These are phyloP conservation scores for Drosophila tropicalis DNA, from an alignment of 1,140 invertebrate genomes.

Conservation along the genomic window DNA sequence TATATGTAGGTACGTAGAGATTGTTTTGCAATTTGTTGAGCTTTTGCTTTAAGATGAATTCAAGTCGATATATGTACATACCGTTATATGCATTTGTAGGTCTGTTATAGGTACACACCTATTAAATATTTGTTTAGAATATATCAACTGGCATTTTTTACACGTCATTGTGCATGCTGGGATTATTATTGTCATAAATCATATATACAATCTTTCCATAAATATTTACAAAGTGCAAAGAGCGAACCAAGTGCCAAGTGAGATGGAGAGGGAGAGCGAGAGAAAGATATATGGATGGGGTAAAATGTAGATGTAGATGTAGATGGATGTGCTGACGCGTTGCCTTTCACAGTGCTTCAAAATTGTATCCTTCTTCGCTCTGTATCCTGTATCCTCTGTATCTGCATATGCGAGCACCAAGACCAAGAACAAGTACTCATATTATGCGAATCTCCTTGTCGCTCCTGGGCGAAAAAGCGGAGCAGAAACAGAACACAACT, in stretches of 20 bases:
- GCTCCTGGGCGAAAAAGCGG: constrained; percentile 14
- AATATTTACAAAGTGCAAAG: constrained; percentile 73
- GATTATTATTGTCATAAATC: constrained; percentile 80
- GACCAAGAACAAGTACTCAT: not conserved
- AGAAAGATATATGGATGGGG: not conserved
- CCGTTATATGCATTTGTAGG: not conserved
- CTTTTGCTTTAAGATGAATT: too few species aligned
- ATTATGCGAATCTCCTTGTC: constrained; percentile 15
- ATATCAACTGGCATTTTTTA: constrained; percentile 78
- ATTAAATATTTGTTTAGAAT: constrained; percentile 78
- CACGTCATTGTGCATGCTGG: constrained; percentile 79
- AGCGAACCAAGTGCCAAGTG: constrained; percentile 8
- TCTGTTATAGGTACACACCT: constrained; percentile 17
- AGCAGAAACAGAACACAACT: constrained; percentile 32
- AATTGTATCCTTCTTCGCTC: constrained; percentile 24
- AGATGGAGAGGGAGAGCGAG: not conserved
- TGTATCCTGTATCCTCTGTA: constrained; percentile 13
- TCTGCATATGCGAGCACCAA: constrained; percentile 11
- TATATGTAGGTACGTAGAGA: too few species aligned
- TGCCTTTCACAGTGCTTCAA: constrained; percentile 42
- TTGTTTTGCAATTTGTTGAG: too few species aligned
- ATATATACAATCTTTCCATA: constrained; percentile 76
- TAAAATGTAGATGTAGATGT: constrained; percentile 14
- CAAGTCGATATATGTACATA: not conserved
- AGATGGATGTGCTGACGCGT: constrained; percentile 28